These are phyloP conservation scores for Clunio marinus DNA, from an alignment of 2,888 invertebrate species.

Conservation along the genomic window DNA sequence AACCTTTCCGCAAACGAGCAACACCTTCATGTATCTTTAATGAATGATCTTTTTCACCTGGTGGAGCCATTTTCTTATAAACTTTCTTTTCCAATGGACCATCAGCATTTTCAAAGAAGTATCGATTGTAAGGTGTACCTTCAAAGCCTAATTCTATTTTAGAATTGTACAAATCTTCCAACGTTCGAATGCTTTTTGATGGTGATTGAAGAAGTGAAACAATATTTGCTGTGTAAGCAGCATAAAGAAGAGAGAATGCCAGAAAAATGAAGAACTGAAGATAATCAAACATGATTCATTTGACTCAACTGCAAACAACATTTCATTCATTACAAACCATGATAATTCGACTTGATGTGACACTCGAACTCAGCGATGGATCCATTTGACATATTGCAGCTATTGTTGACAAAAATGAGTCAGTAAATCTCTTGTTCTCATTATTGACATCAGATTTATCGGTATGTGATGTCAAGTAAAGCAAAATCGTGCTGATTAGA, in stretches of 20 bases:
- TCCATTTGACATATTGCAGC: constrained; percentile 61
- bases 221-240: constrained; percentile 66
- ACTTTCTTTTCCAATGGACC: background rate
- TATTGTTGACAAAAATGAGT: constrained; percentile 55
- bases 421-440: constrained; percentile 47
- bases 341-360: constrained; percentile 45
- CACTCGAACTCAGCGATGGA: constrained; percentile 52
- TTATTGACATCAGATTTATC: background rate
- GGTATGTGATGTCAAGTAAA: constrained; percentile 15
- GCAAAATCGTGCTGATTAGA: constrained; percentile 44
- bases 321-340: constrained; percentile 39
- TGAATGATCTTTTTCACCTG: background rate
- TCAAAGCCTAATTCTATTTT: constrained; percentile 60
- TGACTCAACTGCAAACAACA: constrained; percentile 46
- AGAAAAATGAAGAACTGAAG: constrained; percentile 60
- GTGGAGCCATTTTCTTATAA: background rate
- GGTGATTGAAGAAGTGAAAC: constrained; percentile 63
- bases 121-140: constrained; percentile 61
- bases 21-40: background rate
- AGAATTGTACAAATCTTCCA: constrained; percentile 58
- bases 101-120: background rate
- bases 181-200: constrained; percentile 57
- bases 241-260: constrained; percentile 58
- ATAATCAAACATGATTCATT: constrained; percentile 46
- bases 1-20: background rate